Base-by-base conservation (phyloP, 2,797 vertebrate species). In the Arnoldichthys spilopterus region DNA sequence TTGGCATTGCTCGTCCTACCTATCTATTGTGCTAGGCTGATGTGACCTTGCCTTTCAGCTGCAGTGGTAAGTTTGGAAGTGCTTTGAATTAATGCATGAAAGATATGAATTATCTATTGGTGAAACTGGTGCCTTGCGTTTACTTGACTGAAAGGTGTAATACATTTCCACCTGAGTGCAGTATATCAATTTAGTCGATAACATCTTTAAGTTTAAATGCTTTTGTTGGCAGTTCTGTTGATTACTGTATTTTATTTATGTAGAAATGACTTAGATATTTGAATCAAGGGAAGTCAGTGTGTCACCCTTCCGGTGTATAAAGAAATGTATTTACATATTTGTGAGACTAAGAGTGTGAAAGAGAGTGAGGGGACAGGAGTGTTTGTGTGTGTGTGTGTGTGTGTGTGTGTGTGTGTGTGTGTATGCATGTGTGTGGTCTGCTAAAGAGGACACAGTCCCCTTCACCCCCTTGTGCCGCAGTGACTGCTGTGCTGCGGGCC, bases 401-500 rank as follows among this genome's bases (percentile, higher is more conserved):
- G 5, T 51, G 30, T 34, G 16, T 16, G 69, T 28, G 58, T 61
- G 28, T 30, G 13, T 30, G 58, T 32, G 2, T 45, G 53, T 24
- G 45, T 53, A 66, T 37, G 32, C 0, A 16, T 78, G 45, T 81
- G 49, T 74, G 32, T 45, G 53, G n/a, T 61, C 40, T 53, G 32
- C 59, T 16, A 16, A 79, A 79, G 56, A 61, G 37, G 34, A 68
- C 77, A 74, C 53, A 34, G 18, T 56, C n/a, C 69, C 26, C 20
- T 37, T 76, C 59, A 32, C 58, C 45, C 58, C 45, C 34, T 54
- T 4, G 26, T 72, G 72, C 77, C 71, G 75, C 59, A 81, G 64
- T 67, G 69, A 53, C 75, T 74, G 64, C 66, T 73, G 64, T 78
- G 72, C 69, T 59, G 76, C 62, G 6, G 63, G 66, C n/a, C 71